Conservation (phyloP, 2,888 invertebrate species). For the Mycogona germanica region DNA sequence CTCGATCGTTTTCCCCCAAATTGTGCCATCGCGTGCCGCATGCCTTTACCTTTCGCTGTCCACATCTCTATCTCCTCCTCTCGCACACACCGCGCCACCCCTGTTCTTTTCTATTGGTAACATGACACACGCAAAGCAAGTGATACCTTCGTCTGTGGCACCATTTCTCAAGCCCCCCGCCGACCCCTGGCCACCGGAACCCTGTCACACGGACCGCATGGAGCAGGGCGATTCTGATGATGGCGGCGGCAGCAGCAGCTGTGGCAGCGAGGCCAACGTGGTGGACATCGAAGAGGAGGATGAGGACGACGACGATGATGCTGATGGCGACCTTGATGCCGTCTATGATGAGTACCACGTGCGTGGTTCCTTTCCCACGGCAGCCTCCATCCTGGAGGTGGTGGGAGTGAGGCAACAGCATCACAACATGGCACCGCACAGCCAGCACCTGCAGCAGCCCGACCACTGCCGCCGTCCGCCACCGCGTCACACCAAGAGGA, state of each 20-base stretch:
- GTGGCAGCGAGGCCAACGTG: no score
- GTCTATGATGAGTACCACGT: constrained; percentile 12
- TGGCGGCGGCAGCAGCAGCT: background rate
- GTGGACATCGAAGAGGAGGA: background rate
- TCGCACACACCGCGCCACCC: no score
- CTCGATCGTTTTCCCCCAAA: no score
- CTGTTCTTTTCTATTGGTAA: no score
- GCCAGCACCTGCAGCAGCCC: background rate
- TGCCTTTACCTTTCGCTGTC: no score
- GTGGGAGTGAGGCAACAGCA: no score
- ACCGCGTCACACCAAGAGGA: no score
- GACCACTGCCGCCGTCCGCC: background rate
- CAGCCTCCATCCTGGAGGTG: no score
- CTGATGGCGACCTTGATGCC: constrained; percentile 9
- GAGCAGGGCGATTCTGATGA: background rate
- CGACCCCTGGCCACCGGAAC: constrained; percentile 4
- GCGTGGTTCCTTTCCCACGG: no score
- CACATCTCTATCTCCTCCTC: no score
- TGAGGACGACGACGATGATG: constrained; percentile 11
- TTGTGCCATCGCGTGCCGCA: no score
- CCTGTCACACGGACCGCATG: background rate
- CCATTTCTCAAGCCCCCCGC: constrained; percentile 17
- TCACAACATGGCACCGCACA: no score
- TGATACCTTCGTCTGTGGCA: constrained; percentile 18
- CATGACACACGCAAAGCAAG: constrained; percentile 10